phyloP scores from a whole-genome alignment of 2,113 vertebrate species.

The Mustela lutreola region DNA sequence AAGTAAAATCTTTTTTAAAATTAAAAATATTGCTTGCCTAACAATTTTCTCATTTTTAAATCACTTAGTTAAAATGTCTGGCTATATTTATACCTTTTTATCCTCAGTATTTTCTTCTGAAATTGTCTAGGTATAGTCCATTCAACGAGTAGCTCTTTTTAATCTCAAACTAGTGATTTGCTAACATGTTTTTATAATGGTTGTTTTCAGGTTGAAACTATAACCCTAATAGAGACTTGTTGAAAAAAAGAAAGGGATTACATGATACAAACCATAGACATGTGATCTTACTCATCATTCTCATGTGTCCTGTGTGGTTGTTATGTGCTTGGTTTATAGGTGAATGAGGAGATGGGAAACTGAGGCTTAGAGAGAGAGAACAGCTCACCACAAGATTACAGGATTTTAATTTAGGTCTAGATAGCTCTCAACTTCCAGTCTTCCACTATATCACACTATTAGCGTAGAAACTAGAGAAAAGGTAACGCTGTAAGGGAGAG shows the following conservation, averaged over 20 bases:
- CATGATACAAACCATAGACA: neutral
- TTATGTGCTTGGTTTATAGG: neutral
- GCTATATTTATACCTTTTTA: neutral
- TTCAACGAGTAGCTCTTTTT: neutral
- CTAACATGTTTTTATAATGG: neutral
- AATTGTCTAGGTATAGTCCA: neutral
- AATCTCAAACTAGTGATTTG: neutral
- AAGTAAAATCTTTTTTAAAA: neutral
- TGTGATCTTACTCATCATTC: neutral
- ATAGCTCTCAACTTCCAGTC: neutral
- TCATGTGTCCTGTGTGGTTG: neutral
- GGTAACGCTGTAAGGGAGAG: neutral
- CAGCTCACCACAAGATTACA: neutral
- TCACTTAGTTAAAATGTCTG: neutral
- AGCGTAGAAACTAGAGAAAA: neutral
- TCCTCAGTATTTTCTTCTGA: neutral
- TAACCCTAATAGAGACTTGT: neutral
- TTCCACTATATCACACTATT: neutral
- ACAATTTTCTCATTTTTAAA: slow-evolving; percentile 1
- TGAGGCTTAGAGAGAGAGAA: neutral
- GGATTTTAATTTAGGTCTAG: neutral
- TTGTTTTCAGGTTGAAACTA: neutral
- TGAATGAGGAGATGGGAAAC: neutral
- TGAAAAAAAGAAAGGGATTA: neutral
- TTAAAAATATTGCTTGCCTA: neutral